Conservation (phyloP, 2,113 vertebrate species). For the Microtus montanus region DNA sequence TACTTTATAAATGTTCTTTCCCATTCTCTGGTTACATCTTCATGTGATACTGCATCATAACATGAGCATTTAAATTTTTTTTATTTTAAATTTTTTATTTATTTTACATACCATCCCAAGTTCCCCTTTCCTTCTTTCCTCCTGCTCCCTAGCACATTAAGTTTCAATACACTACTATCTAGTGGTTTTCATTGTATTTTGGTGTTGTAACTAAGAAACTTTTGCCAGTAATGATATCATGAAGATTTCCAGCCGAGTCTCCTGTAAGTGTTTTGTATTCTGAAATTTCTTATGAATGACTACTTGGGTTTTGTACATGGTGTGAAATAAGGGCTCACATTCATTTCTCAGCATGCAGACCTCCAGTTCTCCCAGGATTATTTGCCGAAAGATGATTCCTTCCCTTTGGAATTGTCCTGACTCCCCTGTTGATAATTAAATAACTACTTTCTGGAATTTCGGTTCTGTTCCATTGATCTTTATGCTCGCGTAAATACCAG, state of each 20-base stretch:
- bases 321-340: neutral
- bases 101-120: no score
- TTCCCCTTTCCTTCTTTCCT: no score
- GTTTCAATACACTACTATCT: neutral
- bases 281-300: neutral
- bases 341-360: neutral
- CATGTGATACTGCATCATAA: neutral
- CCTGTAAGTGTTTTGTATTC: neutral
- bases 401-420: neutral
- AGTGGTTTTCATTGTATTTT: neutral
- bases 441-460: neutral
- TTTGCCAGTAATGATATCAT: neutral
- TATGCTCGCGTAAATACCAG: neutral
- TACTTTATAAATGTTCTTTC: neutral
- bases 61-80: neutral
- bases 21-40: neutral
- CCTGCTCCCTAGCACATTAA: neutral
- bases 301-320: neutral
- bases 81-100: no score
- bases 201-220: neutral
- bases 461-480: neutral
- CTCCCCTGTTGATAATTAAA: neutral
- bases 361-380: neutral
- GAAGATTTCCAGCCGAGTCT: neutral
- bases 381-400: neutral